Evolutionary conservation across 2,797 vertebrate genomes (phyloP).

Genomic region (Acanthurus leucopareius): DNA sequence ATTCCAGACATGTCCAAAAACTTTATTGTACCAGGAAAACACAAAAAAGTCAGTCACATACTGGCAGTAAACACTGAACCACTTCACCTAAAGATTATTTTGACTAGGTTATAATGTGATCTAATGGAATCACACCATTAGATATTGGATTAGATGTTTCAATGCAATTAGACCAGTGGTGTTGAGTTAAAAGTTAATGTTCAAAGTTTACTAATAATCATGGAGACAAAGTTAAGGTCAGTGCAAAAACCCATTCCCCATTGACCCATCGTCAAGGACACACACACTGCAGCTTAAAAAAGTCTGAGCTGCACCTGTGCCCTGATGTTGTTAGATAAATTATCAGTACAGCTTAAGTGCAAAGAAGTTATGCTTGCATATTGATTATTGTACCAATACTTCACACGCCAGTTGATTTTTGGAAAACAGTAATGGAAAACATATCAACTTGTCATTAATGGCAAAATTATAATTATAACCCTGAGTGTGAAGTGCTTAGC

Average conservation of each 20-base stretch:
- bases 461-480: neutral
- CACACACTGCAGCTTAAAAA: neutral
- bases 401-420: neutral
- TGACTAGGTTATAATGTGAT: neutral
- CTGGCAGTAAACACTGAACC: neutral
- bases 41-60: neutral
- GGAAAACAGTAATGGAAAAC: neutral
- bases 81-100: neutral
- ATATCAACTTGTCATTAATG: neutral
- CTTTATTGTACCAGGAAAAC: neutral
- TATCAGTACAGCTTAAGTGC: slow-evolving; percentile 4
- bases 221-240: neutral
- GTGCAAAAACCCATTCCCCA: neutral
- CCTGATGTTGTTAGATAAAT: neutral
- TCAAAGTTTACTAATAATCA: neutral
- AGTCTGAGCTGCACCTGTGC: neutral
- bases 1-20: slow-evolving; percentile 9
- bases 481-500: neutral
- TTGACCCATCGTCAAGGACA: neutral
- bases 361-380: neutral
- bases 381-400: neutral
- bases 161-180: too few relatives aligned
- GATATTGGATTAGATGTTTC: too few relatives aligned
- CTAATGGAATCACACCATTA: neutral
- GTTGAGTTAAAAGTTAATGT: neutral